A percentile compares a stretch with the other conserved stretches of the same genome.
phyloP scores from a whole-genome alignment of 2,797 vertebrate species.

The Spea hammondii region DNA sequence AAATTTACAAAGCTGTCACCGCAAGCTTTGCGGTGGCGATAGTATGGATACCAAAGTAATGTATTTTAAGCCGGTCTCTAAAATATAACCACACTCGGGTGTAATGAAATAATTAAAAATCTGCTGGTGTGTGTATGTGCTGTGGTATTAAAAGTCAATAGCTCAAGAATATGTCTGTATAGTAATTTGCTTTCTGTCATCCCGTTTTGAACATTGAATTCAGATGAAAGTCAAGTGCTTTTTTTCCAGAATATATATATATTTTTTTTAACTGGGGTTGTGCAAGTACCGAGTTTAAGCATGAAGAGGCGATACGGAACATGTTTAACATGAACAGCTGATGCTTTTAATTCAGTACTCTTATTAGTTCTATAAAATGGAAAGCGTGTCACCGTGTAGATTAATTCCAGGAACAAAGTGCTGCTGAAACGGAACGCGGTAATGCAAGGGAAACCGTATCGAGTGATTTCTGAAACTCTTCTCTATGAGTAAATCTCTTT shows the following conservation, averaged over 20 bases:
- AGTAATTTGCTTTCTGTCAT: slow-evolving; percentile 10
- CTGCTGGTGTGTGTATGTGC: background rate
- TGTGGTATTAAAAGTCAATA: background rate
- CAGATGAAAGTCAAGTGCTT: background rate
- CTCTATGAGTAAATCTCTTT: too few relatives aligned
- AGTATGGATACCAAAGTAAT: background rate
- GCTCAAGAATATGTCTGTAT: background rate
- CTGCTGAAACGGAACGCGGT: too few relatives aligned
- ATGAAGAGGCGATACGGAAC: background rate
- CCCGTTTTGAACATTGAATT: background rate
- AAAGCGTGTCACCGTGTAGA: background rate
- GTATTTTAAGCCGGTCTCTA: background rate
- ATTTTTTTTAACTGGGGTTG: background rate
- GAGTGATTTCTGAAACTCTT: too few relatives aligned
- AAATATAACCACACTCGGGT: background rate
- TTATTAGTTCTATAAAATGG: slow-evolving; percentile 13
- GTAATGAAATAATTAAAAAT: background rate
- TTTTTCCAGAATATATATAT: background rate
- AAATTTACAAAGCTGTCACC: too few relatives aligned
- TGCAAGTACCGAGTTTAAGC: background rate
- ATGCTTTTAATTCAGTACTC: background rate
- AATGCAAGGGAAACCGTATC: too few relatives aligned
- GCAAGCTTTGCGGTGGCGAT: too few relatives aligned
- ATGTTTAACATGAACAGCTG: background rate
- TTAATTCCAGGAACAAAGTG: too few relatives aligned